Base-by-base conservation (phyloP, 2,797 vertebrate species). In the Thalassophryne amazonica region DNA sequence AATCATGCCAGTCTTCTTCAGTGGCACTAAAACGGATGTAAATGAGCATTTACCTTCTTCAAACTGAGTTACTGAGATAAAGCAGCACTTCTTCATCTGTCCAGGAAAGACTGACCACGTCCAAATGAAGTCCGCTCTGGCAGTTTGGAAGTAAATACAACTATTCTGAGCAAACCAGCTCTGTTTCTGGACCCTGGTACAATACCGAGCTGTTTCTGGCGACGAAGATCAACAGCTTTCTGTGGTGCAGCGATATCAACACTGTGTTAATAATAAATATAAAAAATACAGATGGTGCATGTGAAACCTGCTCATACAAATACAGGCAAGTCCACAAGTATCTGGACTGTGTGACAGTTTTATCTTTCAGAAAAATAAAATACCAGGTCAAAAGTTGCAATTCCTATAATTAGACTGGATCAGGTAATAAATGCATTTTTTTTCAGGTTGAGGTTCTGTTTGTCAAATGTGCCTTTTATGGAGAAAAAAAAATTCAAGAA, bases 1-100 rank as follows among this genome's bases (percentile, higher is more conserved):
- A n/a, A n/a, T n/a, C n/a, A n/a, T n/a, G 5, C 12, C 15, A 15
- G 17, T 9, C 20, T 9, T 22, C n/a, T 19, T 29, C 11, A n/a
- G 3, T 34, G 32, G 11, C 6, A 29, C 25, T 17, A 38, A 65
- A 64, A 58, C 7, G 2, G 49, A 64, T 33, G 12, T 16, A 41
- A 56, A 57, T 49, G 15, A 52, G 16, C 24, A 10, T 52, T 49
- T 36, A 19, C 6, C 43, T 52, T 27, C 13, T 40, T 53, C 18
- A 38, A 14, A 23, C 13, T 35, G 40, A 41, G 6, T 64, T 38
- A 29, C 17, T 22, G 23, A 43, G 43, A 60, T 62, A 25, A 60
- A 60, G 7, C 20, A 55, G 28, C 12, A 36, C 22, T 21, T 67
- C 31, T 27, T 48, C 39, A 8, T 65, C 10, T 16, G 24, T 41